Conservation (phyloP, 2,888 invertebrate genomes). For the Drosophila mimica region DNA sequence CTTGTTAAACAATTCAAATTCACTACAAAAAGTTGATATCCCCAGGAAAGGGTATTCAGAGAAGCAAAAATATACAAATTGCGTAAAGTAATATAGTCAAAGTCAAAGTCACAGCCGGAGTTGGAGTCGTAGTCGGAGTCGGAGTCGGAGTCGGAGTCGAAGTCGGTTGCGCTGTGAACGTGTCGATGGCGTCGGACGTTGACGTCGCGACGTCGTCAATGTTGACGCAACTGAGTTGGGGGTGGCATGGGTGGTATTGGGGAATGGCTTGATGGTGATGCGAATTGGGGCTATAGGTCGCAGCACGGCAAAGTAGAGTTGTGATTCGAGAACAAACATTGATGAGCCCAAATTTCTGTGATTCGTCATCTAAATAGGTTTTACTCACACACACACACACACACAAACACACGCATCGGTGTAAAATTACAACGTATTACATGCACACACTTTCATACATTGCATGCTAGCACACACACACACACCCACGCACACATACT, state of each 20-base stretch:
- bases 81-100: conserved; percentile 78
- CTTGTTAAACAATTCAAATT: background rate
- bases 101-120: conserved; percentile 32
- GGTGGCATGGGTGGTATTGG: background rate
- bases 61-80: conserved; percentile 35
- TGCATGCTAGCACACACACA: conserved; percentile 17
- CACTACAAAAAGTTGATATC: background rate
- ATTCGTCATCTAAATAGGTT: conserved; percentile 81
- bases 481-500: conserved; percentile 2
- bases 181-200: conserved; percentile 36
- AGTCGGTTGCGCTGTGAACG: conserved; percentile 41
- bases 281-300: conserved; percentile 22
- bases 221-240: conserved; percentile 7
- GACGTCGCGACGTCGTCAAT: conserved; percentile 9
- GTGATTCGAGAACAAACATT: conserved; percentile 71
- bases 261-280: background rate
- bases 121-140: conserved; percentile 20
- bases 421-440: conserved; percentile 69
- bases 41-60: conserved; percentile 7
- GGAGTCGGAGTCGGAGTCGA: conserved; percentile 30
- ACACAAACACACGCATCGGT: conserved; percentile 30
- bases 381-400: conserved; percentile 40
- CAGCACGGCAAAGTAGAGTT: conserved; percentile 35
- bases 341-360: conserved; percentile 80
- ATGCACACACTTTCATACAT: conserved; percentile 38